Percentiles rank a stretch among this genome's conserved stretches.
Evolutionary conservation across 2,113 vertebrate genomes (phyloP).

Genomic region (Perca schrenkii): DNA sequence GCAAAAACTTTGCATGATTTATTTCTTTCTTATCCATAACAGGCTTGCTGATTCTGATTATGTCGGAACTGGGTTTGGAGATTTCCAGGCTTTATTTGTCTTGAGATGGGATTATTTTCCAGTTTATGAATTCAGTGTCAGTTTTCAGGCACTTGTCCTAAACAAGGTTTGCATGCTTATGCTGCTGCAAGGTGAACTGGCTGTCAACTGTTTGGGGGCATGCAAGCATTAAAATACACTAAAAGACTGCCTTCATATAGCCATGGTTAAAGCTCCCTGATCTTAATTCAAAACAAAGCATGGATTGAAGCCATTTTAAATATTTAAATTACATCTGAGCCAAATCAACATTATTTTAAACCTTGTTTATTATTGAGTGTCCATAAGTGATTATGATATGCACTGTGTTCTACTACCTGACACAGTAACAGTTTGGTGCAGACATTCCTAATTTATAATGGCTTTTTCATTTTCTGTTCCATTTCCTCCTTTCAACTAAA

Average conservation of each 20-base stretch:
- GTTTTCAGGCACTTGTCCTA: constrained; percentile 33
- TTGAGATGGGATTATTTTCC: constrained; percentile 51
- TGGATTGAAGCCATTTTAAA: constrained; percentile 2
- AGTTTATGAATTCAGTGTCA: constrained; percentile 59
- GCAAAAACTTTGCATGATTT: constrained; percentile 48
- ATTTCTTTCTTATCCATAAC: constrained; percentile 50
- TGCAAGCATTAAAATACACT: background rate
- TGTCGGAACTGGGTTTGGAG: constrained; percentile 34
- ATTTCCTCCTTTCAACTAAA: constrained; percentile 53
- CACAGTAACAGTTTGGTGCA: constrained; percentile 15
- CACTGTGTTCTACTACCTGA: background rate
- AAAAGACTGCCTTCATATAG: background rate
- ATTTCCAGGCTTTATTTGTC: constrained; percentile 41
- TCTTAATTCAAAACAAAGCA: background rate
- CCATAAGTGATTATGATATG: background rate
- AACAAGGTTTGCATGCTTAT: constrained; percentile 50
- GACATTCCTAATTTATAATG: constrained; percentile 33
- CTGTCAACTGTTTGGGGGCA: background rate
- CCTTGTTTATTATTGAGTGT: background rate
- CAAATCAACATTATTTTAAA: background rate
- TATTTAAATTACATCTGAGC: background rate
- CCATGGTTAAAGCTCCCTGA: too few relatives aligned
- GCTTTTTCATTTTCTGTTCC: constrained; percentile 52
- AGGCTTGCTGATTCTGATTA: constrained; percentile 50
- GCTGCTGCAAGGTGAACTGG: constrained; percentile 12